Base-by-base conservation (phyloP, 1,140 invertebrate genomes). In the Conus betulinus region DNA sequence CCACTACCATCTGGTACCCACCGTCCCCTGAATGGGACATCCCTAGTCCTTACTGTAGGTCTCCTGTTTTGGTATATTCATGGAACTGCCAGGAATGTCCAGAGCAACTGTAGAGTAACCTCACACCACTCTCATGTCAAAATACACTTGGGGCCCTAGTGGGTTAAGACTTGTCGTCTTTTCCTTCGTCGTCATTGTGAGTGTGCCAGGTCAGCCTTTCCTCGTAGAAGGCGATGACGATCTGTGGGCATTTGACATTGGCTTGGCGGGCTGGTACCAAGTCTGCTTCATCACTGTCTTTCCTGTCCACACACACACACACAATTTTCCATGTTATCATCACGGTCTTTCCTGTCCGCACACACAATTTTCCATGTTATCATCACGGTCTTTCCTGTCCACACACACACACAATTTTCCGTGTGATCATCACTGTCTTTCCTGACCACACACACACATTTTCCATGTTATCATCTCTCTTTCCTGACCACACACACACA, bases 221-320 rank as follows among this genome's bases (percentile, higher is more conserved):
- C 95, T 99, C 98, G 93, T 99, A 99, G 94, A 99, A 99, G 92
- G 97, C 97, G 84, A 99, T 99, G 0, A 99, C 98, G 82, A 99
- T 97, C 95, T 99, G 98, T 10, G 98, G 98, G 94, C 98, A 99
- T 88, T 97, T 97, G 1, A 97, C 96, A 95, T 99, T 99, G 0
- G 98, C 98, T 92, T 98, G 97, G 92, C 98, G 97, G 0, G 98
- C 97, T 17, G 98, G 97, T 4, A 99, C 98, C 55, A 99, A 95
- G 94, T 99, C 98, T 0, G 98, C 98, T 94, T 99, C 98, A 94
- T 99, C 98, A 15, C 97, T 98, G 85, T 98, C 98, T 95, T 98
- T 98, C 97, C 97, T 97, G 91, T 10, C 95, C 95, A 91, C 91
- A 88, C 87, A 91, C 87, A 87, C 52, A 83, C n/a, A n/a, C n/a